Conservation (phyloP, 2,888 invertebrate genomes). For the Dusona sp. region DNA sequence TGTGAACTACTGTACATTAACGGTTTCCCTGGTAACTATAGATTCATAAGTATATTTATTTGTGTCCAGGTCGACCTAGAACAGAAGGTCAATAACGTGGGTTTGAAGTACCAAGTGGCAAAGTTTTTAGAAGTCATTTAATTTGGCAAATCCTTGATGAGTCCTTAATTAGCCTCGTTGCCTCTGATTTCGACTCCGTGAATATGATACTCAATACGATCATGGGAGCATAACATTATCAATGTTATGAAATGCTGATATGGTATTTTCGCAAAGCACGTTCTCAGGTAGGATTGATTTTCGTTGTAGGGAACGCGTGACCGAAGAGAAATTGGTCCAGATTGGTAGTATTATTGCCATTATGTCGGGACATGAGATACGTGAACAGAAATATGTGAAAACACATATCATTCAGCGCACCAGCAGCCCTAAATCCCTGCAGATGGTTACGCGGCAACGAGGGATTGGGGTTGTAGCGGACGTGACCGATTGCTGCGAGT, state of each 20-base stretch:
- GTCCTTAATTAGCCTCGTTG: neutral
- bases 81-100: neutral
- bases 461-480: conserved; percentile 39
- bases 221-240: neutral
- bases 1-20: conserved; percentile 68
- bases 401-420: conserved; percentile 27
- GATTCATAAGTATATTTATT: neutral
- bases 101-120: neutral
- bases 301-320: neutral
- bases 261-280: conserved; percentile 13
- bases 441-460: conserved; percentile 31
- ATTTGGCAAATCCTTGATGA: neutral
- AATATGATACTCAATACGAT: neutral
- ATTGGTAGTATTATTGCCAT: conserved; percentile 60
- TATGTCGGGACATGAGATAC: conserved; percentile 36
- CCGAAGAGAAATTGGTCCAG: conserved; percentile 48
- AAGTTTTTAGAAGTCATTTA: neutral
- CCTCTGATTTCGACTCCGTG: neutral
- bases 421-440: conserved; percentile 47
- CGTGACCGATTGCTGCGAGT: conserved; percentile 56
- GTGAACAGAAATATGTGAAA: conserved; percentile 57
- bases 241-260: conserved; percentile 35
- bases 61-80: neutral
- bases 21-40: conserved; percentile 53
- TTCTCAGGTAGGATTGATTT: conserved; percentile 41